Percentiles rank a stretch among this genome's conserved stretches.
Conservation (phyloP, 2,113 vertebrate genomes). For the Pionites leucogaster region DNA sequence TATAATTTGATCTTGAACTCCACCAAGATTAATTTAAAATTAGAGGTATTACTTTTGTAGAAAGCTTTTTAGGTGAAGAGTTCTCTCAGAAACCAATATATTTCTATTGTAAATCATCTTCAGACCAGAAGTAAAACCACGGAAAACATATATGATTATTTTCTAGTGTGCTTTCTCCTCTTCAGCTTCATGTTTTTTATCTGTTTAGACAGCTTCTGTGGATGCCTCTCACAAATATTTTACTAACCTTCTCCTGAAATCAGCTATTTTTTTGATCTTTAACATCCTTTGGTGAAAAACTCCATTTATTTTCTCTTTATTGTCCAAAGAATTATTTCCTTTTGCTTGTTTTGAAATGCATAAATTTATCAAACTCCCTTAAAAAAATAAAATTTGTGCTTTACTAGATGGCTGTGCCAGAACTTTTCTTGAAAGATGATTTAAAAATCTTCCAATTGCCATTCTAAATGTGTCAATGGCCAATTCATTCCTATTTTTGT, state of each 20-base stretch:
- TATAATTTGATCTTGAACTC: background rate
- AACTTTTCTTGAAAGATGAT: background rate
- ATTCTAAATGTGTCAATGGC: background rate
- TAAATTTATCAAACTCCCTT: background rate
- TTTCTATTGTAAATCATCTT: background rate
- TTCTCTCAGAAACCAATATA: background rate
- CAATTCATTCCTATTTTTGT: background rate
- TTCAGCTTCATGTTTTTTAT: background rate
- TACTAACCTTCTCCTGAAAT: background rate
- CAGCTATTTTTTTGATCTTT: background rate
- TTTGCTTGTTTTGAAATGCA: background rate
- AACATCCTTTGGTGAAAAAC: background rate
- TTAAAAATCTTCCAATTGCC: background rate
- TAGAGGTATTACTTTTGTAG: background rate
- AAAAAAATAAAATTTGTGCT: background rate
- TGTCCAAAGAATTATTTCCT: background rate
- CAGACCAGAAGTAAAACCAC: background rate
- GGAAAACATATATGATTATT: background rate
- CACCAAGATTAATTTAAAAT: background rate
- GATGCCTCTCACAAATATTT: background rate
- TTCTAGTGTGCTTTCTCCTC: background rate
- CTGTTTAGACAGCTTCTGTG: background rate
- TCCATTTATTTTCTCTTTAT: background rate
- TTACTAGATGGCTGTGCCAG: background rate
- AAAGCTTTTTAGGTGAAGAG: background rate